Percentiles rank a stretch among this genome's conserved stretches.
Conservation (phyloP, 2,797 vertebrate species). For the Hafferia zeledoni region DNA sequence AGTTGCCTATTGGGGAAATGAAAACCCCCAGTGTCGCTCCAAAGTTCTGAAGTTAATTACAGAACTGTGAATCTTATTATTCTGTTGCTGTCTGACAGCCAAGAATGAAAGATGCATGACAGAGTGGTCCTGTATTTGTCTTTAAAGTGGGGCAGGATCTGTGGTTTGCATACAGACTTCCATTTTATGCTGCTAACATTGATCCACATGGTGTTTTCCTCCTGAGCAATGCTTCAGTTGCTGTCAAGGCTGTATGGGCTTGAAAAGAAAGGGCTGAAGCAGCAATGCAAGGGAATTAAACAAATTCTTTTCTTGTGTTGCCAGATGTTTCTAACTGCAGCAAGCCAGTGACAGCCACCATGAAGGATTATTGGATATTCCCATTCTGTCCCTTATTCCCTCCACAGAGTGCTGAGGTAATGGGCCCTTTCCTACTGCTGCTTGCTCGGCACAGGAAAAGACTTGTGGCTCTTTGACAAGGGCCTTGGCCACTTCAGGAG, state of each 20-base stretch:
- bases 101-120: not conserved
- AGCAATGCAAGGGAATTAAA: not conserved
- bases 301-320: conserved; percentile 10
- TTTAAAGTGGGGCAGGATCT: not conserved
- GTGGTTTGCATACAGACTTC: not conserved
- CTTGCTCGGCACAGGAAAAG: not conserved
- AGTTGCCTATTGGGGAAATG: not conserved
- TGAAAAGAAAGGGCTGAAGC: not conserved
- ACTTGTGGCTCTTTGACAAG: not conserved
- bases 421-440: not conserved
- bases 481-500: not conserved
- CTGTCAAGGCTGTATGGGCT: not conserved
- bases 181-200: not conserved
- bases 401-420: not conserved
- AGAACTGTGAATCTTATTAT: not conserved
- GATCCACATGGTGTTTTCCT: not conserved
- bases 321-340: not conserved
- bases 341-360: not conserved
- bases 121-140: not conserved
- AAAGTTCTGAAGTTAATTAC: conserved; percentile 11
- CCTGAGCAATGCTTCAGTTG: not conserved
- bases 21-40: not conserved
- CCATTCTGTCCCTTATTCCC: not conserved
- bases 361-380: not conserved
- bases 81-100: not conserved